These are phyloP conservation scores for Drepana falcataria DNA, from an alignment of 2,888 invertebrate genomes.

Conservation along the genomic window DNA sequence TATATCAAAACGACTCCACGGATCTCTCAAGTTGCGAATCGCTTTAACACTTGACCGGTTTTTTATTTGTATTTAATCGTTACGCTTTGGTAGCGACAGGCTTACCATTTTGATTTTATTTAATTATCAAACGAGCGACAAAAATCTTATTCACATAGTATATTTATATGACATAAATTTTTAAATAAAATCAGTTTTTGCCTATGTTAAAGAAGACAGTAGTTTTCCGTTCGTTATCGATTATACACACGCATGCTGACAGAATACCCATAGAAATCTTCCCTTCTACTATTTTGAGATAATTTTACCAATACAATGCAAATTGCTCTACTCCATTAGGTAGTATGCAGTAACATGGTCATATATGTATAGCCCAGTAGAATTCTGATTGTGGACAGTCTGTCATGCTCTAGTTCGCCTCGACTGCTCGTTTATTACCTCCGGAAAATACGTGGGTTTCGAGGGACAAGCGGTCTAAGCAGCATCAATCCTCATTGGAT, in stretches of 20 bases:
- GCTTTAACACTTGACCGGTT: neutral
- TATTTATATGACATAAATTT: neutral
- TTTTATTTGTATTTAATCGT: conserved; percentile 2
- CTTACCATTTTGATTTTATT: neutral
- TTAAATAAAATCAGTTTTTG: neutral
- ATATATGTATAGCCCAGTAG: too few relatives aligned
- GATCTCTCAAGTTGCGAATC: neutral
- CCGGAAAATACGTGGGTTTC: too few relatives aligned
- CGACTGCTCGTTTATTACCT: too few relatives aligned
- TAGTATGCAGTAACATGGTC: too few relatives aligned
- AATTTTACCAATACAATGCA: too few relatives aligned
- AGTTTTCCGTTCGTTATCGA: neutral
- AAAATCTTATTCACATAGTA: neutral
- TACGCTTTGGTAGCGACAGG: conserved; percentile 1
- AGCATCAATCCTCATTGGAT: too few relatives aligned
- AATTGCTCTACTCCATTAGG: too few relatives aligned
- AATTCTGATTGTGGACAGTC: too few relatives aligned
- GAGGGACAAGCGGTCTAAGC: too few relatives aligned
- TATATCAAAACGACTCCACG: neutral
- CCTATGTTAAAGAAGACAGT: neutral
- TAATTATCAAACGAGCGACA: neutral
- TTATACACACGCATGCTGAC: neutral
- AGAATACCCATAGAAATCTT: too few relatives aligned
- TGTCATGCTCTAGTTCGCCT: too few relatives aligned
- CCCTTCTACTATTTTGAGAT: too few relatives aligned